These are phyloP conservation scores for Megalopta genalis DNA, from an alignment of 1,140 invertebrate species.

Conservation along the genomic window DNA sequence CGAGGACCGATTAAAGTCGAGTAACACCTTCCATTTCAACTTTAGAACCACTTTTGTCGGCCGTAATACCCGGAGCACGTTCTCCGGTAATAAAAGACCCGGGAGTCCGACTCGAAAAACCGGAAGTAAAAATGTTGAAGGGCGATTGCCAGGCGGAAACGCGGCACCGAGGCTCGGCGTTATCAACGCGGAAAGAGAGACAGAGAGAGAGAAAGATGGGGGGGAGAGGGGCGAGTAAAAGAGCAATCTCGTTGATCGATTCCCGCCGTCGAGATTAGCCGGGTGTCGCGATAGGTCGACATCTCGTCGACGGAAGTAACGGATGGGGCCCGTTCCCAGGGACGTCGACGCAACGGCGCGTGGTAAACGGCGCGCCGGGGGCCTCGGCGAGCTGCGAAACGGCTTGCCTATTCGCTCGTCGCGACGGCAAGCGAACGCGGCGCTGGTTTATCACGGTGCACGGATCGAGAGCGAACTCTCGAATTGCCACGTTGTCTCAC, in stretches of 20 bases:
- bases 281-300: constrained; percentile 20
- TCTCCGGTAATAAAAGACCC: too few relatives aligned
- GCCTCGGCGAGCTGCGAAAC: constrained; percentile 31
- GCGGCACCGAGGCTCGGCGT: too few relatives aligned
- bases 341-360: constrained; percentile 2
- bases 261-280: constrained; percentile 25
- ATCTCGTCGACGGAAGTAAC: constrained; percentile 35
- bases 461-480: constrained; percentile 20
- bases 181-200: too few relatives aligned
- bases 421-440: constrained; percentile 18
- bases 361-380: constrained; percentile 11
- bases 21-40: too few relatives aligned
- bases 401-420: constrained; percentile 49
- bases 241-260: constrained; percentile 8
- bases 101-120: too few relatives aligned
- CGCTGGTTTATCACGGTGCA: constrained; percentile 32
- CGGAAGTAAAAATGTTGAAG: too few relatives aligned
- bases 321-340: constrained; percentile 26
- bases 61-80: too few relatives aligned
- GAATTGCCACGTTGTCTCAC: constrained; percentile 34
- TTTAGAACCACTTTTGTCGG: too few relatives aligned
- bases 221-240: neutral
- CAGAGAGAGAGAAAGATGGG: too few relatives aligned
- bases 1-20: neutral
- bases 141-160: too few relatives aligned